Base-by-base conservation (phyloP, 2,797 vertebrate genomes). In the Centroberyx gerrardi region DNA sequence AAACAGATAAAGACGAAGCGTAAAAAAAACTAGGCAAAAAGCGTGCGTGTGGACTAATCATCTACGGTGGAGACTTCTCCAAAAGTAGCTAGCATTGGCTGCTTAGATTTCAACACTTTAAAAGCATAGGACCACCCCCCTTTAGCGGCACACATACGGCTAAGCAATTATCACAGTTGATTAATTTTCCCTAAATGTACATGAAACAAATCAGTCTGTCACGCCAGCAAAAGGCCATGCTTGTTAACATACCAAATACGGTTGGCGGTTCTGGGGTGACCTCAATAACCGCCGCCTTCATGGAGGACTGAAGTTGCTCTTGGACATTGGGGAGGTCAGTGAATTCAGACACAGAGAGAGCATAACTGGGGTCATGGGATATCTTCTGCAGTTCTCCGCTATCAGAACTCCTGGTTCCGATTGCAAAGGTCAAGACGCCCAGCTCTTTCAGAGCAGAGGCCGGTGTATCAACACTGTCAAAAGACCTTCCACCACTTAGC, bases 401-500 rank as follows among this genome's bases (percentile, higher is more conserved):
- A 46, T 80, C 73, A 38, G 68, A 62, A 61, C 17, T 44, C 31
- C 70, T 78, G 15, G 70, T 74, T 0, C 88, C 92, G 1, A 96
- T 62, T 3, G 90, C 46, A 51, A 94, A 74, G 0, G 94, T 93
- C 0, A 95, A 92, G 61, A 96, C 93, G 0, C 94, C 92, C 0
- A 89, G 81, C 82, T 88, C 83, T 86, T 95, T 96, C 60, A 96
- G 79, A 74, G 93, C 91, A 1, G 61, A 53, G 0, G 90, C 93
- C 0, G 95, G 74, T 0, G 88, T 63, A 0, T 88, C 92, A 0
- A 96, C 92, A 48, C 95, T 90, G 0, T 96, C 96, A 0, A 70
- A 67, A 0, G 95, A 94, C 44, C 68, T 90, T 80, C 88, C 92
- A 0, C 95, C 93, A 0, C 90, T 90, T 60, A 96, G 66, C 44